phyloP scores from a whole-genome alignment of 2,888 invertebrate genomes.

The Tenthredo scrophulariae region DNA sequence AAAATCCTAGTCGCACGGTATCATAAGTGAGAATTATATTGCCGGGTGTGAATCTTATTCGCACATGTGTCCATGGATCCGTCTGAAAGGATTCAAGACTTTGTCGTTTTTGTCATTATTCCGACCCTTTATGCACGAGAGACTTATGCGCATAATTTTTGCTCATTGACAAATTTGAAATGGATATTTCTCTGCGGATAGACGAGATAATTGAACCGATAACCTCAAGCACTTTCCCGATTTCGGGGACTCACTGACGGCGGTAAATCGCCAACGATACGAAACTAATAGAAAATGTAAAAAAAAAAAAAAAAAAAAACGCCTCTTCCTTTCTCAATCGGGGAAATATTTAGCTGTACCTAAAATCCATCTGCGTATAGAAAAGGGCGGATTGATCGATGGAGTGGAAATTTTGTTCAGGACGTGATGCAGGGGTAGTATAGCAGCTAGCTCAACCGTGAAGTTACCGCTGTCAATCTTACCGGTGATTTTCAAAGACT shows the following conservation, averaged over 20 bases:
- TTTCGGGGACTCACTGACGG: neutral
- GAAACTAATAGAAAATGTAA: no score
- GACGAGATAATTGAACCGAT: no score
- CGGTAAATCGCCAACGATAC: neutral
- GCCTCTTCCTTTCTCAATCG: neutral
- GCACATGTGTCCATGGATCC: no score
- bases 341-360: neutral
- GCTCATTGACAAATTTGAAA: no score
- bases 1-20: no score
- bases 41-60: no score
- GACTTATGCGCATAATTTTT: no score
- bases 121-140: no score
- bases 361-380: neutral
- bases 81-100: no score
- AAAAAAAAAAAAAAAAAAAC: neutral
- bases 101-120: no score
- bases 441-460: neutral
- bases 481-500: conserved; percentile 31
- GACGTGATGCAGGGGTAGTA: neutral
- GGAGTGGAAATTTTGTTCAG: conserved; percentile 4
- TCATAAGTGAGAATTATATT: no score
- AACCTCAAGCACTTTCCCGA: neutral
- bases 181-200: no score
- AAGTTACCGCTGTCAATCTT: conserved; percentile 34
- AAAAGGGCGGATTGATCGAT: conserved; percentile 25